These are phyloP conservation scores for Tetanocera ferruginea DNA, from an alignment of 2,888 invertebrate genomes.

Conservation along the genomic window DNA sequence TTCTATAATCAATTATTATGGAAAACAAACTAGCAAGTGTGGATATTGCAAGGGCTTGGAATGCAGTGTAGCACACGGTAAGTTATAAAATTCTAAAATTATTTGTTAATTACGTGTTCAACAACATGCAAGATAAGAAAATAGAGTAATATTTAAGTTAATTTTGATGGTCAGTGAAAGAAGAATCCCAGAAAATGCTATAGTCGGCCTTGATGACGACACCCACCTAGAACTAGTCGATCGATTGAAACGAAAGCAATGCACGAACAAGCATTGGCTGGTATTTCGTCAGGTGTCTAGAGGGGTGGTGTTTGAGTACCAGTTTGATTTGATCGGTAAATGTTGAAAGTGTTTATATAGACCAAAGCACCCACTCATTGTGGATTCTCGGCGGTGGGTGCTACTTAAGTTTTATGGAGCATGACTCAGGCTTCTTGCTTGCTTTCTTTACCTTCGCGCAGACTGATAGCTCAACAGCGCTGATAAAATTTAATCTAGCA, in stretches of 20 bases:
- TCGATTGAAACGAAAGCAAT: neutral
- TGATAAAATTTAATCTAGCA: too few relatives aligned
- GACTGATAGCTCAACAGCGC: too few relatives aligned
- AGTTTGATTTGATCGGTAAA: too few relatives aligned
- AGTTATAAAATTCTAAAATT: conserved; percentile 44
- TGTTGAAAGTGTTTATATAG: neutral
- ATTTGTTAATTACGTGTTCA: conserved; percentile 10
- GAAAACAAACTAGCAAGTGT: conserved; percentile 60
- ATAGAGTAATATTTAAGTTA: neutral
- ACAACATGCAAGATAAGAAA: neutral
- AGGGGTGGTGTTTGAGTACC: neutral
- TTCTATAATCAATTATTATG: conserved; percentile 59
- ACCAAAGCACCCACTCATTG: neutral
- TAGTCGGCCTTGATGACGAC: neutral
- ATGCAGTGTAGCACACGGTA: conserved; percentile 63
- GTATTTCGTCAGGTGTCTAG: neutral
- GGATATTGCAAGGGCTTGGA: conserved; percentile 62
- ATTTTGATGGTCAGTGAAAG: neutral
- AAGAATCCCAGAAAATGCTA: neutral
- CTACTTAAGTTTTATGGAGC: neutral
- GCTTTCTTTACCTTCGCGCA: too few relatives aligned
- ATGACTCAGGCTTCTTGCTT: neutral
- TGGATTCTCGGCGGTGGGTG: neutral
- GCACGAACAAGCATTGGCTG: neutral
- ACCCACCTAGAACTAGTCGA: neutral